Percentiles rank a stretch among this genome's conserved stretches.
Evolutionary conservation across 2,888 invertebrate species (phyloP).

Genomic region (Caenorhabditis japonica): DNA sequence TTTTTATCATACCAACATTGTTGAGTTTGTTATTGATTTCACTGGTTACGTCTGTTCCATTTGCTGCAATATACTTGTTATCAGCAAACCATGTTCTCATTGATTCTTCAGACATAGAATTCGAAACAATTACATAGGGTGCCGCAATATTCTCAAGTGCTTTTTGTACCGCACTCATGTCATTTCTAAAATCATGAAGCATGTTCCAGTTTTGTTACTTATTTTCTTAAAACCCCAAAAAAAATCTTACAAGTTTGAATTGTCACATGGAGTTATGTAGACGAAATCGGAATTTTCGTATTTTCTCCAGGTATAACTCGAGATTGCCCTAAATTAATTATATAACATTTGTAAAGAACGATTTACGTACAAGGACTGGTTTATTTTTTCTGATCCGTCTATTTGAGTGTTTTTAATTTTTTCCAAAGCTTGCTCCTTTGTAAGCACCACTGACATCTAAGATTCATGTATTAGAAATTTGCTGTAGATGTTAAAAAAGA

Average conservation of each 20-base stretch:
- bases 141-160: neutral
- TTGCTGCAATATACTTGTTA: neutral
- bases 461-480: too few relatives aligned
- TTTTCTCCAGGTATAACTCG: neutral
- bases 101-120: neutral
- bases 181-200: neutral
- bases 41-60: neutral
- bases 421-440: neutral
- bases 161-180: neutral
- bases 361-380: neutral
- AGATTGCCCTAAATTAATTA: neutral
- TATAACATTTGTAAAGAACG: neutral
- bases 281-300: neutral
- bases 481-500: neutral
- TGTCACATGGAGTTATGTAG: slow-evolving; percentile 4
- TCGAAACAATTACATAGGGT: slow-evolving; percentile 4
- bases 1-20: neutral
- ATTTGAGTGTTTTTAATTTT: neutral
- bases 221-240: neutral
- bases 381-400: neutral
- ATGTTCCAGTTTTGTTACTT: neutral
- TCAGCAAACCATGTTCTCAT: slow-evolving; percentile 4
- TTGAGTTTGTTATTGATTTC: neutral
- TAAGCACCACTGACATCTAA: neutral
- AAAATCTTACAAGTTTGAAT: neutral